phyloP scores from a whole-genome alignment of 2,888 invertebrate genomes.

The Lepeophtheirus nordmannii region DNA sequence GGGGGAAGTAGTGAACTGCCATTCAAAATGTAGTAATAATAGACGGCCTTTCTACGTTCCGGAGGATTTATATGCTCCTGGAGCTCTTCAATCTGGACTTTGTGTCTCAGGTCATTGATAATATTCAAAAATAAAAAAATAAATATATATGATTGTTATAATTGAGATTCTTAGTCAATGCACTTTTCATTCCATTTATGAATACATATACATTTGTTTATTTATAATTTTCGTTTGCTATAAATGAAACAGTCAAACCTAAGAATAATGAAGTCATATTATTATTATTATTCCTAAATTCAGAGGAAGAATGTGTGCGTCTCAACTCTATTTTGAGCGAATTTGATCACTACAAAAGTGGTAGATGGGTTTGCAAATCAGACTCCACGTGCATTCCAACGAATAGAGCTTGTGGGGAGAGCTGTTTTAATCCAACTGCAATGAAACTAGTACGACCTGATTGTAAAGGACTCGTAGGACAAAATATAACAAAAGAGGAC shows the following conservation, averaged over 20 bases:
- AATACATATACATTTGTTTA: no score
- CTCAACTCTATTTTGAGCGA: not conserved
- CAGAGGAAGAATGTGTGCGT: not conserved
- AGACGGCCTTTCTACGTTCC: not conserved
- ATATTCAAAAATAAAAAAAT: no score
- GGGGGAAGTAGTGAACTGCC: not conserved
- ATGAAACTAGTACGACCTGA: not conserved
- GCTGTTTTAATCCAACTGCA: not conserved
- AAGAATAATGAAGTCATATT: not conserved
- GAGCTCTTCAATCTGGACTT: not conserved
- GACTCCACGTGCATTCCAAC: not conserved
- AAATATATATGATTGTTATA: not conserved
- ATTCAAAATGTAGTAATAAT: not conserved
- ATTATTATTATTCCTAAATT: not conserved
- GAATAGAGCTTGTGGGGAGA: not conserved
- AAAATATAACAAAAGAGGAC: not conserved
- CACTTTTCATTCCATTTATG: no score
- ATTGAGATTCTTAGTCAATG: not conserved
- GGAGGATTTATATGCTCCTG: not conserved
- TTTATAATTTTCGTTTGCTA: no score
- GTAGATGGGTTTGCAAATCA: not conserved
- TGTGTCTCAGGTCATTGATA: slow-evolving; percentile 4
- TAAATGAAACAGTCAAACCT: no score
- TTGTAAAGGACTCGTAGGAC: not conserved
- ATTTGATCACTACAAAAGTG: not conserved